Conservation (phyloP, 2,888 invertebrate species). For the Drosophila prostipennis region DNA sequence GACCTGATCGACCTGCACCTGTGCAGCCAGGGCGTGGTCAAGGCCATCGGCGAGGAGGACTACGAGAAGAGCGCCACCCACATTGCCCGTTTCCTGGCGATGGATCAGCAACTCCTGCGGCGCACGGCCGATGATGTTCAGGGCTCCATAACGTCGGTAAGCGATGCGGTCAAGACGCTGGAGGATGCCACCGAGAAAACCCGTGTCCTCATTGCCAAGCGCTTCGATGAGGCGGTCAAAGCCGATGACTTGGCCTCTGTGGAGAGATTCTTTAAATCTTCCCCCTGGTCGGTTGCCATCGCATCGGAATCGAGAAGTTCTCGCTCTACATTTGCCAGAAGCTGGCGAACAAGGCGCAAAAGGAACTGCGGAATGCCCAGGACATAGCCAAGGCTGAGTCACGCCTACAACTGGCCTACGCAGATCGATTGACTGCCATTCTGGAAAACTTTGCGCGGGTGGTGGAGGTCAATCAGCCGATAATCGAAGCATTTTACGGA, state of each 20-base stretch:
- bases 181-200: constrained; percentile 91
- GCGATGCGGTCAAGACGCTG: constrained; percentile 85
- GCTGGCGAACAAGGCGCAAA: constrained; percentile 88
- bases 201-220: constrained; percentile 86
- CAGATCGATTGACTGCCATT: constrained; percentile 92
- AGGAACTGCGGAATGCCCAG: constrained; percentile 89
- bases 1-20: constrained; percentile 97
- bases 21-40: constrained; percentile 98
- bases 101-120: constrained; percentile 93
- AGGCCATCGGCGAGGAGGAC: constrained; percentile 96
- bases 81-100: constrained; percentile 95
- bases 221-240: constrained; percentile 96
- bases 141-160: constrained; percentile 85
- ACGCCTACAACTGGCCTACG: constrained; percentile 90
- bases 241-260: constrained; percentile 95
- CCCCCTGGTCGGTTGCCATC: constrained; percentile 95
- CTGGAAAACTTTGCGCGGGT: constrained; percentile 94
- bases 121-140: constrained; percentile 91
- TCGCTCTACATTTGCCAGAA: constrained; percentile 93
- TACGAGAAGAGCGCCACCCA: constrained; percentile 98
- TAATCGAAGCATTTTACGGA: constrained; percentile 95
- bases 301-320: constrained; percentile 94
- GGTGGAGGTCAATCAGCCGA: constrained; percentile 94
- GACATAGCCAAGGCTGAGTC: constrained; percentile 88
- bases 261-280: constrained; percentile 98